Conservation (phyloP, 2,113 vertebrate species). For the Beaufortia kweichowensis region DNA sequence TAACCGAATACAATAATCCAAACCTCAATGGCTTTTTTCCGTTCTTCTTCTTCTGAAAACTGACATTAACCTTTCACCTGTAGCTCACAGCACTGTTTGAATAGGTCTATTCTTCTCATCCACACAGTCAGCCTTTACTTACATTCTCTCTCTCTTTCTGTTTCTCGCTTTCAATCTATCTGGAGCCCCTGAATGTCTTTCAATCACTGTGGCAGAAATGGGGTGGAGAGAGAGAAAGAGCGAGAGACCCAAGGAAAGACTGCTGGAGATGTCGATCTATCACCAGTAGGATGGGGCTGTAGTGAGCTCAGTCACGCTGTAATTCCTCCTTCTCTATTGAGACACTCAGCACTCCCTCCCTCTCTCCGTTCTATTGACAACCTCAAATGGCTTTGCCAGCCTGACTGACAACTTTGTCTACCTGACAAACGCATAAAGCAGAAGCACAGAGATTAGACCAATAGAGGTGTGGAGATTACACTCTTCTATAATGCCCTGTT, state of each 20-base stretch:
- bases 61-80: slow-evolving; percentile 35
- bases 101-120: slow-evolving; percentile 41
- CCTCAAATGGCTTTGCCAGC: slow-evolving; percentile 76
- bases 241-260: not conserved
- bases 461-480: slow-evolving; percentile 53
- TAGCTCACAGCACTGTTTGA: slow-evolving; percentile 33
- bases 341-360: slow-evolving; percentile 66
- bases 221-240: slow-evolving; percentile 13
- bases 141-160: slow-evolving; percentile 24
- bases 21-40: slow-evolving; percentile 4
- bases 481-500: slow-evolving; percentile 37
- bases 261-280: slow-evolving; percentile 69
- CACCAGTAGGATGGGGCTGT: slow-evolving; percentile 54
- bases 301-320: slow-evolving; percentile 76
- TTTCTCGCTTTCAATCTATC: slow-evolving; percentile 42
- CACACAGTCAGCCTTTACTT: slow-evolving; percentile 40
- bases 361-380: slow-evolving; percentile 74
- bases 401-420: slow-evolving; percentile 81
- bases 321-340: slow-evolving; percentile 76
- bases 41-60: slow-evolving; percentile 17
- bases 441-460: slow-evolving; percentile 47
- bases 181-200: slow-evolving; percentile 39
- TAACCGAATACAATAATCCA: slow-evolving; percentile 4
- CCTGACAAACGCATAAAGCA: slow-evolving; percentile 68
- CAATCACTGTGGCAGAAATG: slow-evolving; percentile 39